Evolutionary conservation across 23 tunicate species (phyloP), one percentile per base, ranked within the genome.

Genomic region (Diplosoma virens): DNA sequence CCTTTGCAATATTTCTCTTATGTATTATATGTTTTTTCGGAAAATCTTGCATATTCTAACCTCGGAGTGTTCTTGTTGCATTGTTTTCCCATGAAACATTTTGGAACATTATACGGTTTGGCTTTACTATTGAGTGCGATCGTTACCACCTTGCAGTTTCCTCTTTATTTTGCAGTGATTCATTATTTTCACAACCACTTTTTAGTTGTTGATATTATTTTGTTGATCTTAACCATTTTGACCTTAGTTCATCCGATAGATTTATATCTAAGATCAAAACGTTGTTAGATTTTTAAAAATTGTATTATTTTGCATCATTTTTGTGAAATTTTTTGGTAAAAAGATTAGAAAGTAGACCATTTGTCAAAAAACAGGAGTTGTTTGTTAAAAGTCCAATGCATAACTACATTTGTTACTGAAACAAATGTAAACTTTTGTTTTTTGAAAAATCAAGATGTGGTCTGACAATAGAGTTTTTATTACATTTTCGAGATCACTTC

Each of bases 81-180:
- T 4, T 64, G 71, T 32, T 64, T 64, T n/a, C 71, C 71, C 6
- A 32, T 29, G 37, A 64, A 28, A 28, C 20, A 64, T 28, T 64
- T 64, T 32, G 71, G 71, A 9, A 28, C 14, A 4, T n/a, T 64
- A 18, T 64, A 64, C 35, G 35, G 71, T n/a, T 4, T 25, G 20
- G 20, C 35, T 6, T 6, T 9, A 4, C 20, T 64, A 6, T 16
- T 28, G 26, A 36, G 3, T 28, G 37, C 71, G 5, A 37, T 41
- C 21, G 20, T 64, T 25, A 64, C 71, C 6, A 7, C 37, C 3
- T 32, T 64, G 71, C 71, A 64, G 20, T 64, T 7, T 28, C 71
- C 71, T 6, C 35, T 64, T 6, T 64, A 7, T 64, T 64, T 25
- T 36, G 37, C 29, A 4, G 71, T 17, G 5, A 28, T 64, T 5